Conservation (phyloP, 2,797 vertebrate species). For the Champsocephalus gunnari region DNA sequence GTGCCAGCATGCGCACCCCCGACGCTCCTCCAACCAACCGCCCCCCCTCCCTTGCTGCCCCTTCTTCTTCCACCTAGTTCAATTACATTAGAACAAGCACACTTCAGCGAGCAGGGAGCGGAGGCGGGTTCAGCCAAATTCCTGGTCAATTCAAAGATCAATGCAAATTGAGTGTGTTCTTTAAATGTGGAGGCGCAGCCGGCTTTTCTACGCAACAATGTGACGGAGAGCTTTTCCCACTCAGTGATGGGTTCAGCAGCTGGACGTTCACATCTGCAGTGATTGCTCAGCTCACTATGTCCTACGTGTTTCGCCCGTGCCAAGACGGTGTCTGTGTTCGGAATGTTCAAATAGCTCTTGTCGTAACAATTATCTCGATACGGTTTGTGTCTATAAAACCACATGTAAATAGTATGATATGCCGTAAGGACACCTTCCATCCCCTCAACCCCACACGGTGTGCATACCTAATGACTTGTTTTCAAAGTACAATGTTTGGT, state of each 20-base stretch:
- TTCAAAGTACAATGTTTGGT: not conserved
- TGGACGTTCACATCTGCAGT: slow-evolving; percentile 32
- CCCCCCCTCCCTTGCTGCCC: not conserved
- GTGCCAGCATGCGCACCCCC: slow-evolving; percentile 48
- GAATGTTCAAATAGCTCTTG: not conserved
- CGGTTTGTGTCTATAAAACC: not conserved
- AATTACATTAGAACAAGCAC: slow-evolving; percentile 60
- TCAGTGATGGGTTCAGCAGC: slow-evolving; percentile 26
- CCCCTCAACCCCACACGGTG: not conserved
- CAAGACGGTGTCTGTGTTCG: not conserved
- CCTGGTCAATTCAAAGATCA: slow-evolving; percentile 63
- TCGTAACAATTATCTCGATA: not conserved
- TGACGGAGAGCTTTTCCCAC: slow-evolving; percentile 28
- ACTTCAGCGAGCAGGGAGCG: slow-evolving; percentile 25
- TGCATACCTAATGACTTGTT: not conserved
- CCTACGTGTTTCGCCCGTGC: not conserved
- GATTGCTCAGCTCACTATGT: not conserved
- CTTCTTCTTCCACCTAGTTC: slow-evolving; percentile 34
- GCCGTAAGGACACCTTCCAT: not conserved
- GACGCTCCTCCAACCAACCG: slow-evolving; percentile 23
- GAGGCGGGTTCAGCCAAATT: slow-evolving; percentile 9
- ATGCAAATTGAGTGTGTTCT: slow-evolving; percentile 69
- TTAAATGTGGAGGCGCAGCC: slow-evolving; percentile 43
- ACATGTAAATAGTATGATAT: not conserved
- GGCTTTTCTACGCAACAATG: slow-evolving; percentile 49